Conservation (phyloP, 2,113 vertebrate genomes). For the Anolis sagrei region DNA sequence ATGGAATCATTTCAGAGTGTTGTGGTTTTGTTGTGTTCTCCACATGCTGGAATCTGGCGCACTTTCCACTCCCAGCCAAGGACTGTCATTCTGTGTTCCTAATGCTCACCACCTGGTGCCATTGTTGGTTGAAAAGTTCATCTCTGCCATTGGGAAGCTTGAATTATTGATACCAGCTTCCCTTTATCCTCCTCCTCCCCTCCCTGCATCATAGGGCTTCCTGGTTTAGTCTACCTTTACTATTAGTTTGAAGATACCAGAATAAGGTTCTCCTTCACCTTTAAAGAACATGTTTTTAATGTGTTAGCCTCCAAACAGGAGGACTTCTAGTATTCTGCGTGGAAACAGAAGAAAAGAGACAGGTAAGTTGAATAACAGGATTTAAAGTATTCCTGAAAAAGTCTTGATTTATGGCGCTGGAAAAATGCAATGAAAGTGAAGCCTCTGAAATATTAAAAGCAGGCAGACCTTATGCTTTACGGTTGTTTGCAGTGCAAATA, state of each 20-base stretch:
- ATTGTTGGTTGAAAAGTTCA: constrained; percentile 66
- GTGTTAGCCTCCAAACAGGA: neutral
- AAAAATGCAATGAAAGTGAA: neutral
- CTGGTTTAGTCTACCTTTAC: constrained; percentile 6
- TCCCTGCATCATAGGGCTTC: constrained; percentile 5
- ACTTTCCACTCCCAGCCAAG: constrained; percentile 25
- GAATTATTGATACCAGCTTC: constrained; percentile 69
- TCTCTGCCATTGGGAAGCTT: constrained; percentile 54
- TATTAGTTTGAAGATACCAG: neutral
- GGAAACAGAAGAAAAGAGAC: accelerated
- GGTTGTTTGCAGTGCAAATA: neutral
- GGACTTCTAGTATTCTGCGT: accelerated
- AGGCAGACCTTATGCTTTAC: neutral
- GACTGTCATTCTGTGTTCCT: constrained; percentile 39
- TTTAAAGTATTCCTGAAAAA: neutral
- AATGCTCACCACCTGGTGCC: constrained; percentile 57
- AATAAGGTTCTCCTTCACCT: neutral
- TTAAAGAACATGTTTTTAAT: neutral
- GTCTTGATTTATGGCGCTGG: constrained; percentile 13
- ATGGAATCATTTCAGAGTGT: neutral
- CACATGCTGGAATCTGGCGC: neutral
- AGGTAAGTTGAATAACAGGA: constrained; percentile 1
- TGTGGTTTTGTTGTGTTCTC: neutral
- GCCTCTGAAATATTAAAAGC: constrained; percentile 8
- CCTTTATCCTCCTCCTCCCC: constrained; percentile 12